phyloP scores from a whole-genome alignment of 2,113 vertebrate genomes.

The Neopipo cinnamomea region DNA sequence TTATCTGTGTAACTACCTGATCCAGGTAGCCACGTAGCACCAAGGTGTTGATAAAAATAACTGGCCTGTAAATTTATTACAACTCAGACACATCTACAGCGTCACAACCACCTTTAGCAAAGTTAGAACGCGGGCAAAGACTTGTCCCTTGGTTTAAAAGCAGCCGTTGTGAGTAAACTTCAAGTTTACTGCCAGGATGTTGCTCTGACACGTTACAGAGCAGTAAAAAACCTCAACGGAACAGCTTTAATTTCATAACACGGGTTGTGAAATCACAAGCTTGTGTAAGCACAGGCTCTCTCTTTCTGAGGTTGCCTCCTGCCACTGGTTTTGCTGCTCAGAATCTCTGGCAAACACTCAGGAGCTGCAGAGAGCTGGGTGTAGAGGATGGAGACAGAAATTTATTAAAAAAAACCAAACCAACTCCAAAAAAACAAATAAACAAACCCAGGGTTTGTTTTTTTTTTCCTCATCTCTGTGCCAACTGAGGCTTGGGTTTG shows the following conservation, averaged over 20 bases:
- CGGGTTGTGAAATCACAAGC: not conserved
- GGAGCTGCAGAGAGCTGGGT: not conserved
- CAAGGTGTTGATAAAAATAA: not conserved
- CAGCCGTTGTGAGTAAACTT: not conserved
- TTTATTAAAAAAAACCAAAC: not conserved
- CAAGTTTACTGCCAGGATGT: not conserved
- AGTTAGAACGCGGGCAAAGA: too few relatives aligned
- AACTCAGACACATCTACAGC: rapidly evolving
- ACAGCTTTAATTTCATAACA: not conserved
- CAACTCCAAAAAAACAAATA: too few relatives aligned
- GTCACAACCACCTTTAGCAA: not conserved
- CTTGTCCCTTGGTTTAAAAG: not conserved
- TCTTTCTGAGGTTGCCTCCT: not conserved
- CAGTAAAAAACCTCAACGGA: not conserved
- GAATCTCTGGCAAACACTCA: not conserved
- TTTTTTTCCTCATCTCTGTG: not conserved
- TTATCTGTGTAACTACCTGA: not conserved
- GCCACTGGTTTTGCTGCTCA: not conserved
- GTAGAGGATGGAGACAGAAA: not conserved
- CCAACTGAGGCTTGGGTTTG: not conserved
- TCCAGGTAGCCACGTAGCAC: not conserved
- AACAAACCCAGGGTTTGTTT: not conserved
- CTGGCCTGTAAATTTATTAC: not conserved
- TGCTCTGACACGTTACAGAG: not conserved
- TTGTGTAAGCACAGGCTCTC: not conserved